Base-by-base conservation (phyloP, 2,113 vertebrate genomes). In the Labeo rohita region DNA sequence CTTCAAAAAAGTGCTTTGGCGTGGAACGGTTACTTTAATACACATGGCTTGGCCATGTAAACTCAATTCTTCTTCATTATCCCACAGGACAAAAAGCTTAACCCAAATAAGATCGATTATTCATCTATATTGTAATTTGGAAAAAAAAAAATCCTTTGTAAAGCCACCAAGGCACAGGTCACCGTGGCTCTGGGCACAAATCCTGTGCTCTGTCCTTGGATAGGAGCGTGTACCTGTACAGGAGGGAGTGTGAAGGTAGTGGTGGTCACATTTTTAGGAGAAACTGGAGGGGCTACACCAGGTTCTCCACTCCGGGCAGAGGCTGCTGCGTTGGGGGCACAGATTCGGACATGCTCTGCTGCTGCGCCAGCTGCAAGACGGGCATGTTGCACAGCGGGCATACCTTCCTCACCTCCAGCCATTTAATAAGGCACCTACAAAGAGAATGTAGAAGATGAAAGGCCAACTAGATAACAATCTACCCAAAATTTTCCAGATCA, bases 341-440 rank as follows among this genome's bases (percentile, higher is more conserved):
- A 0, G 92, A 63, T 36, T 97, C 97, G 13, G 95, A 93, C 88
- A 93, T 95, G 89, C 96, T 93, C 43, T 98, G 97, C 90, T 99
- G 93, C 92, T 99, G 97, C 0, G 98, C 98, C 86, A 99, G 93
- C 94, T 99, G 98, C 82, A 99, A 92, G 85, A 99, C 98, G 0
- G 98, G 97, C 96, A 98, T 99, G 95, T 99, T 99, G 94, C 98
- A 99, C 65, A 99, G 94, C 0, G 98, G 98, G 87, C 98, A 99
- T 65, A 99, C 98, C 91, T 99, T 99, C 72, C 98, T 97, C 90
- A 99, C 98, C 94, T 99, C 98, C 95, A 99, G 91, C 98, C 98
- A 99, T 89, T 99, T 99, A 92, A 99, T 99, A 95, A 99, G 98
- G 96, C 98, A 99, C 96, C 98, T 99, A 65, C 23, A 88, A 23